Evolutionary conservation across 53 echinoderm and acorn worm genomes (phyloP).

Genomic region (Antedon mediterranea): DNA sequence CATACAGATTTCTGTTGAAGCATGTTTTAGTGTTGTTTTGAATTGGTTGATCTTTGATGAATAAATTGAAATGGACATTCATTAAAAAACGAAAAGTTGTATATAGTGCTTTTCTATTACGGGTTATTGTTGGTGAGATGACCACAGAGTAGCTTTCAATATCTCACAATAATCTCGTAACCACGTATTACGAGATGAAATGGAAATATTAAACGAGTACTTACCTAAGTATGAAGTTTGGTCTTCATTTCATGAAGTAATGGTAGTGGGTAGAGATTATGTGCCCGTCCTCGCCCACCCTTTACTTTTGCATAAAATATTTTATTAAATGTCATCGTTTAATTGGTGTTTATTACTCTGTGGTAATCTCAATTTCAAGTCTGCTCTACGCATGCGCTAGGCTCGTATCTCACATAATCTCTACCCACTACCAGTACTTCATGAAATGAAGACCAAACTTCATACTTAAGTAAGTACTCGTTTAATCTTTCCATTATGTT

Average conservation of each 20-base stretch:
- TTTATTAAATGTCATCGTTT: neutral
- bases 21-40: neutral
- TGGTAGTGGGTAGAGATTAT: slow-evolving; percentile 1
- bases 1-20: neutral
- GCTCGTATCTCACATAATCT: no score
- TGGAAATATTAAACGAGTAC: slow-evolving; percentile 20
- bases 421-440: no score
- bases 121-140: neutral
- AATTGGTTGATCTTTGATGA: neutral
- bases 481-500: no score
- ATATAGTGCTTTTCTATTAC: neutral
- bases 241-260: slow-evolving; percentile 35
- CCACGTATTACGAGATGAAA: neutral
- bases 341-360: neutral
- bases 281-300: neutral
- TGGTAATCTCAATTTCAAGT: neutral
- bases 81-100: no score
- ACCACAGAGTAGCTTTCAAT: neutral
- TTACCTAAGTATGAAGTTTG: slow-evolving; percentile 33
- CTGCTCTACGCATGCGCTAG: neutral
- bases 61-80: neutral
- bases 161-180: neutral
- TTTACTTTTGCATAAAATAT: neutral
- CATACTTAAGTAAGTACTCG: no score
- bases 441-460: no score